Base-by-base conservation (phyloP, 1,140 invertebrate genomes). In the Rhysida immarginata region DNA sequence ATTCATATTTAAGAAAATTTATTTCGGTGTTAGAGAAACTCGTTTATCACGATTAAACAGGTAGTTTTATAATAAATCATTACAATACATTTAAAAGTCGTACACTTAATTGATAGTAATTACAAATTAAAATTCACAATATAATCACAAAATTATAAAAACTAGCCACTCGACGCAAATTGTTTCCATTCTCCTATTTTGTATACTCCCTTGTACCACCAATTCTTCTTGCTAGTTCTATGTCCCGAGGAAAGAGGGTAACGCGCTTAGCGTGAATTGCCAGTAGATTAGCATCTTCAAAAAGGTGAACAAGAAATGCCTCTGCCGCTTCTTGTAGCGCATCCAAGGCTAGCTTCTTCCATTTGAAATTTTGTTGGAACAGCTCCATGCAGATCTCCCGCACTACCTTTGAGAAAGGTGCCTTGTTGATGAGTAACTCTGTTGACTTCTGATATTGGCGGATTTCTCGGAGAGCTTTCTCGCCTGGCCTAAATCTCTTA, bases 201-300 rank as follows among this genome's bases (percentile, higher is more conserved):
- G n/a, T n/a, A n/a, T n/a, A n/a, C n/a, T 46, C 16, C 8, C 16
- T 46, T 46, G 5, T 16, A 20, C 69, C 69, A 55, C 70, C 64
- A 55, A 71, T 71, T 55, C 88, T 81, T 69, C 87, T 77, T 46
- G 87, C 87, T 60, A 90, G 72, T 69, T 95, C 90, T 65, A 96
- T 95, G 67, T 94, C 90, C 74, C 93, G 94, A 53, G 89, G 89
- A 89, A 94, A 94, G 67, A 95, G 94, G 60, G 90, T 94, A 24
- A 59, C 56, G 16, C 58, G 50, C 21, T 29, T 54, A 18, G 55
- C 55, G 27, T 59, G 58, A 24, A 59, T 54, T 27, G 41, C 29
- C n/a, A 13, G 35, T n/a, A 59, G 41, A 26, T 59, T 59, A 16
- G 46, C 91, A 71, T 92, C 88, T 80, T 93, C 89, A 77, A 68